These are phyloP conservation scores for Cosmopolites sordidus DNA, from an alignment of 2,888 invertebrate genomes.

Conservation along the genomic window DNA sequence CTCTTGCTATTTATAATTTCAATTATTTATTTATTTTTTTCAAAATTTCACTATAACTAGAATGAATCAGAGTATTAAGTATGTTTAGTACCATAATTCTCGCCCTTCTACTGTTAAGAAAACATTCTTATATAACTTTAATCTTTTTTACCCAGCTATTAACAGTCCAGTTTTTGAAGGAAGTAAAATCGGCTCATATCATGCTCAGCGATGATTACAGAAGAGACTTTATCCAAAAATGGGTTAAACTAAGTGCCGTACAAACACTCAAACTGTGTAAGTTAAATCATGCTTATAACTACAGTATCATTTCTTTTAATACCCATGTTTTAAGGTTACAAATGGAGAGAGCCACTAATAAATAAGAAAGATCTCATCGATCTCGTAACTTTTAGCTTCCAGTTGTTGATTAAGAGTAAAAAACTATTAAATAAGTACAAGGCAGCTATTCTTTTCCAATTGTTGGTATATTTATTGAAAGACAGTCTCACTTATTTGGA, in stretches of 20 bases:
- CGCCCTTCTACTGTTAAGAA: too few relatives aligned
- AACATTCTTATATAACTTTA: too few relatives aligned
- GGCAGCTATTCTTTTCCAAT: constrained; percentile 61
- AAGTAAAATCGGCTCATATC: neutral
- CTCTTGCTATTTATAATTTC: too few relatives aligned
- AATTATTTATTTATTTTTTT: too few relatives aligned
- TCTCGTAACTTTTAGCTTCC: constrained; percentile 53
- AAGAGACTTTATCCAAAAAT: constrained; percentile 57
- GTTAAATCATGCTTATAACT: neutral
- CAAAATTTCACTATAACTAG: too few relatives aligned
- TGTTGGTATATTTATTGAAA: constrained; percentile 58
- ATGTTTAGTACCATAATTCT: too few relatives aligned
- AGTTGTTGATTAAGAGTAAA: constrained; percentile 56
- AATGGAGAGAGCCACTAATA: constrained; percentile 44
- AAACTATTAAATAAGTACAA: constrained; percentile 57
- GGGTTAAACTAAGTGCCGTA: constrained; percentile 60
- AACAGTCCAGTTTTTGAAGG: neutral
- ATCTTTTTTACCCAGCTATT: too few relatives aligned
- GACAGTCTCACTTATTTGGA: constrained; percentile 47
- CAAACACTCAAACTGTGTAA: constrained; percentile 52
- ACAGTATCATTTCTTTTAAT: too few relatives aligned
- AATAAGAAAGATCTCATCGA: constrained; percentile 47
- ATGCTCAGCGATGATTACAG: constrained; percentile 49
- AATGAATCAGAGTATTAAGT: too few relatives aligned
- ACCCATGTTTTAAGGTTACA: constrained; percentile 28